These are phyloP conservation scores for Talpa occidentalis DNA, from an alignment of 2,113 vertebrate species.

Conservation along the genomic window DNA sequence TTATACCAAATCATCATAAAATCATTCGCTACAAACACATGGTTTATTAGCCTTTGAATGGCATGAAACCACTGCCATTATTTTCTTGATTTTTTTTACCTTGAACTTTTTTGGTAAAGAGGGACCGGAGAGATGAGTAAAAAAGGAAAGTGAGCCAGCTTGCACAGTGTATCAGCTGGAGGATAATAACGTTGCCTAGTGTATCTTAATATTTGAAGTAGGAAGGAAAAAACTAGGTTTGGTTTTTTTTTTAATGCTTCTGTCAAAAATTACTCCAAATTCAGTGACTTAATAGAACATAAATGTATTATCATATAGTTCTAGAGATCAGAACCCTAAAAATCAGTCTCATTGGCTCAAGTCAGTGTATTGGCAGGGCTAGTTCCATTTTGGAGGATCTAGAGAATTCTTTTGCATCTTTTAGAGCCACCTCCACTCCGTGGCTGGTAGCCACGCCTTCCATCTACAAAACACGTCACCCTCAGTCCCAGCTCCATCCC, in stretches of 20 bases:
- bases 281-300: neutral
- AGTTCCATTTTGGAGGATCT: neutral
- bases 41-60: neutral
- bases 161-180: neutral
- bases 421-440: accelerated
- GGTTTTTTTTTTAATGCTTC: neutral
- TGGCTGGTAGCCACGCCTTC: neutral
- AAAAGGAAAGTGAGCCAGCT: neutral
- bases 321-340: neutral
- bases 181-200: accelerated
- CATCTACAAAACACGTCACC: neutral
- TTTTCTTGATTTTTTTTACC: neutral
- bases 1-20: neutral
- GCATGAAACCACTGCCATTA: neutral
- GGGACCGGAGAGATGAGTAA: neutral
- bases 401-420: neutral
- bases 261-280: neutral
- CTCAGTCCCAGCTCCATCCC: neutral
- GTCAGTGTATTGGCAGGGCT: neutral
- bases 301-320: neutral
- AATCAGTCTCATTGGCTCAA: neutral
- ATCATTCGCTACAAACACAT: neutral
- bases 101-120: neutral
- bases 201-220: neutral
- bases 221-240: neutral